These are phyloP conservation scores for Philotrypesis tridentata DNA, from an alignment of 1,140 invertebrate species.

Conservation along the genomic window DNA sequence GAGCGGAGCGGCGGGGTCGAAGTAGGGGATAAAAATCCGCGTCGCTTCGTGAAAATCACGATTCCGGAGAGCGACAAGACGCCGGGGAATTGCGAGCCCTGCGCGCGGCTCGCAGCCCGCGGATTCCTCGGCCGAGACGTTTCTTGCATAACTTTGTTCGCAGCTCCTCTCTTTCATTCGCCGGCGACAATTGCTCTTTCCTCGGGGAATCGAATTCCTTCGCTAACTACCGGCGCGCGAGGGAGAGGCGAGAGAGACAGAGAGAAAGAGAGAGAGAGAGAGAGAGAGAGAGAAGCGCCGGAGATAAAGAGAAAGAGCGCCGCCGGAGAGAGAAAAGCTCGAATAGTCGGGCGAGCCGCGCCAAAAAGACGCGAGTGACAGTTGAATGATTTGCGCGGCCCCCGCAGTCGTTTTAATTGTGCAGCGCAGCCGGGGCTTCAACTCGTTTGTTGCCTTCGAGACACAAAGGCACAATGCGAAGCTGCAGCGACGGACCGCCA, in stretches of 20 bases:
- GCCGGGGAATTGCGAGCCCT: conserved; percentile 4
- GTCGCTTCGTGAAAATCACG: conserved; percentile 2
- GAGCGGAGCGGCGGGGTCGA: neutral
- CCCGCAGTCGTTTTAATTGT: neutral
- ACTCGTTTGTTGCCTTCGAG: too few relatives aligned
- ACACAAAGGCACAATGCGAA: too few relatives aligned
- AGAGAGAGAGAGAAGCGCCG: neutral
- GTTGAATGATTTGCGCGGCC: neutral
- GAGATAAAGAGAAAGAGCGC: too few relatives aligned
- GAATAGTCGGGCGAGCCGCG: too few relatives aligned
- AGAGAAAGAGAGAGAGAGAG: neutral
- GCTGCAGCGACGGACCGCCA: too few relatives aligned
- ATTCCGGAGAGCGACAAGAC: conserved; percentile 29
- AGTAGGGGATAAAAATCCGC: conserved; percentile 15
- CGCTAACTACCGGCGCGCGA: conserved; percentile 18
- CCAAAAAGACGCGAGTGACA: conserved; percentile 5
- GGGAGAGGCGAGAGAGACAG: neutral
- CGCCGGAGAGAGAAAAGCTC: too few relatives aligned
- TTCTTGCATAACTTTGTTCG: conserved; percentile 45
- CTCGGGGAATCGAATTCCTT: conserved; percentile 41
- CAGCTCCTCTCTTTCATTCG: neutral
- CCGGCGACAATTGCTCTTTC: conserved; percentile 41
- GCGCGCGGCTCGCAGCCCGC: neutral
- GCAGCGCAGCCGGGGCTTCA: too few relatives aligned
- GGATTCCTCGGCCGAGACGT: conserved; percentile 36